Conservation (phyloP, 2,888 invertebrate genomes). For the Agriopis leucophaearia region DNA sequence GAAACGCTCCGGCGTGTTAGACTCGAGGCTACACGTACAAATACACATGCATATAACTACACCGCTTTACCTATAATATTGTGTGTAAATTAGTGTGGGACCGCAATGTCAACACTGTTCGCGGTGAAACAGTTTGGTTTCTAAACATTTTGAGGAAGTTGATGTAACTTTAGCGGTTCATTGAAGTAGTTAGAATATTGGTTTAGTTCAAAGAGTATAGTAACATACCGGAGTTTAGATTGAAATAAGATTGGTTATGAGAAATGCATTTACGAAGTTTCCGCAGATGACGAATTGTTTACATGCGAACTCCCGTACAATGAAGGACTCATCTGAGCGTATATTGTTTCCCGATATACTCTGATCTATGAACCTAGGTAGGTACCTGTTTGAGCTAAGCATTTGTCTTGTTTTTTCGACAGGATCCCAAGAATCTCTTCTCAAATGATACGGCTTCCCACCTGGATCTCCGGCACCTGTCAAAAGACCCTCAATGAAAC, state of each 20-base stretch:
- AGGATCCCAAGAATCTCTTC: constrained; percentile 94
- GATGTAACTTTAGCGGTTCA: constrained; percentile 16
- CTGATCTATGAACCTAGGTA: constrained; percentile 26
- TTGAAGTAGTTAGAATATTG: constrained; percentile 14
- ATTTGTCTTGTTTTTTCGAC: constrained; percentile 93
- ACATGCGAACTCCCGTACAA: no score
- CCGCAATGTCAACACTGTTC: constrained; percentile 20
- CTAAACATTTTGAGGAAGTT: constrained; percentile 27
- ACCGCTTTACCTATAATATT: constrained; percentile 30
- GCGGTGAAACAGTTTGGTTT: constrained; percentile 10
- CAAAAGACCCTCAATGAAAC: constrained; percentile 18
- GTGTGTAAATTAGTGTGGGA: constrained; percentile 40
- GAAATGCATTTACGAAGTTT: not conserved
- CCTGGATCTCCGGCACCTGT: constrained; percentile 76
- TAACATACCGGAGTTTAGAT: no score
- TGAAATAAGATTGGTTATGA: constrained; percentile 1
- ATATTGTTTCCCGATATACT: no score
- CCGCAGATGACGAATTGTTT: not conserved
- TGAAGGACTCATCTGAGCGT: no score
- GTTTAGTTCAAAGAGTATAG: no score
- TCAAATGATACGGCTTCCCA: constrained; percentile 68
- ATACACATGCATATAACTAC: not conserved
- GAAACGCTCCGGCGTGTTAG: constrained; percentile 85
- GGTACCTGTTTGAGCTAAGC: constrained; percentile 84
- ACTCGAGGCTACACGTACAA: constrained; percentile 87